A percentile compares a stretch with the other conserved stretches of the same genome.
These are phyloP conservation scores for Atethmia centrago DNA, from an alignment of 2,888 invertebrate genomes.

Conservation along the genomic window DNA sequence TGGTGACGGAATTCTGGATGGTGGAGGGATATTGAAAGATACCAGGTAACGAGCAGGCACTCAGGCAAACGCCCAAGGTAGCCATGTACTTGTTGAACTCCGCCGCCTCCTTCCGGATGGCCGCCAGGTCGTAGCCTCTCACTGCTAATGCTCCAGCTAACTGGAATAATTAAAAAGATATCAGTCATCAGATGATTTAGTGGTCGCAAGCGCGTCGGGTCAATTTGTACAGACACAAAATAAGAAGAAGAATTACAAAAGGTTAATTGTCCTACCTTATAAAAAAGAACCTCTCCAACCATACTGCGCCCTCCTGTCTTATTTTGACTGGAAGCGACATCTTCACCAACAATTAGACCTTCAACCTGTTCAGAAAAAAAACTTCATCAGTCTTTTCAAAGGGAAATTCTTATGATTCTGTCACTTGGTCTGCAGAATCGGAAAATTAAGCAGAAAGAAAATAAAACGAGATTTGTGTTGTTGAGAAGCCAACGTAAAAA, in stretches of 20 bases:
- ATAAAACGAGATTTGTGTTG: too few relatives aligned
- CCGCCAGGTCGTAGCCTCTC: conserved; percentile 89
- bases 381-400: neutral
- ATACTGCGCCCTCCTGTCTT: conserved; percentile 92
- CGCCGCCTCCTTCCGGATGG: conserved; percentile 88
- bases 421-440: too few relatives aligned
- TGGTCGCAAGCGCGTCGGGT: neutral
- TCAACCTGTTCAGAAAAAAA: conserved; percentile 79
- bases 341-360: conserved; percentile 92
- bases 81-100: conserved; percentile 90
- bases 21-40: too few relatives aligned
- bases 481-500: too few relatives aligned
- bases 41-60: conserved; percentile 93
- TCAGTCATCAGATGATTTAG: neutral
- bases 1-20: too few relatives aligned
- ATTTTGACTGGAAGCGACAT: conserved; percentile 90
- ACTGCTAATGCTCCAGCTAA: conserved; percentile 94
- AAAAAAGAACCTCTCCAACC: conserved; percentile 91
- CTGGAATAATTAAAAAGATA: conserved; percentile 68
- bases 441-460: too few relatives aligned
- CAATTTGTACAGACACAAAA: neutral
- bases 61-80: conserved; percentile 93
- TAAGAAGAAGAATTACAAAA: neutral
- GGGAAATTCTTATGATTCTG: too few relatives aligned
- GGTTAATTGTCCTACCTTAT: conserved; percentile 77